These are phyloP conservation scores for Poeciliopsis prolifica DNA, from an alignment of 2,113 vertebrate genomes.

Conservation along the genomic window DNA sequence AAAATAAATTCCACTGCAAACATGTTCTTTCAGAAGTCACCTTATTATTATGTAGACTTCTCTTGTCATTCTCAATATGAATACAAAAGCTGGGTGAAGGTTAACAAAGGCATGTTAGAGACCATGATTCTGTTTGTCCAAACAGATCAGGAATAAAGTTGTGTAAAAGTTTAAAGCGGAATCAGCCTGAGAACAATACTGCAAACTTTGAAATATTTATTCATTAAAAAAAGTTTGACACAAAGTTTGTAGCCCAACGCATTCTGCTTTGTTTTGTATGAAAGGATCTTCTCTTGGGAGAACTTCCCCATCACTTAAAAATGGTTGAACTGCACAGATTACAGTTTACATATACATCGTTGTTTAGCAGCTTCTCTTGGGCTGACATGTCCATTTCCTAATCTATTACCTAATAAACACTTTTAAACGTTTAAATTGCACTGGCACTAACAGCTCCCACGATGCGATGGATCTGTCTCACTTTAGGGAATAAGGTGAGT, in stretches of 20 bases:
- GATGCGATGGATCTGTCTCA: conserved; percentile 39
- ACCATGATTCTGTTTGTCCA: no score
- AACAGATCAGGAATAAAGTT: no score
- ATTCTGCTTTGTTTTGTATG: neutral
- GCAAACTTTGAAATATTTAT: no score
- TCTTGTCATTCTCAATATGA: no score
- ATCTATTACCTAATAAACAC: conserved; percentile 17
- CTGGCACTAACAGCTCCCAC: conserved; percentile 12
- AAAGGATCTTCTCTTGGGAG: neutral
- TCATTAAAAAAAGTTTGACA: no score
- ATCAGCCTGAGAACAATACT: no score
- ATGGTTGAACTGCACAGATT: neutral
- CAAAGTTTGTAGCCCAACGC: neutral
- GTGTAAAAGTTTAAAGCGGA: no score
- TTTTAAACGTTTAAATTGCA: conserved; percentile 17
- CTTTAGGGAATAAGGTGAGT: conserved; percentile 62
- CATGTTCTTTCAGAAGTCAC: no score
- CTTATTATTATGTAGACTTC: no score
- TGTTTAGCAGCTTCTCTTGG: neutral
- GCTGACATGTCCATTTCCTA: neutral
- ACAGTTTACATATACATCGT: neutral
- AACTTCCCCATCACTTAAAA: neutral
- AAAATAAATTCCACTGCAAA: no score
- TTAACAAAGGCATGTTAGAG: no score
- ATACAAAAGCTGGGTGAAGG: no score